Evolutionary conservation across 2,888 invertebrate species (phyloP).

Genomic region (Apantesis nais): DNA sequence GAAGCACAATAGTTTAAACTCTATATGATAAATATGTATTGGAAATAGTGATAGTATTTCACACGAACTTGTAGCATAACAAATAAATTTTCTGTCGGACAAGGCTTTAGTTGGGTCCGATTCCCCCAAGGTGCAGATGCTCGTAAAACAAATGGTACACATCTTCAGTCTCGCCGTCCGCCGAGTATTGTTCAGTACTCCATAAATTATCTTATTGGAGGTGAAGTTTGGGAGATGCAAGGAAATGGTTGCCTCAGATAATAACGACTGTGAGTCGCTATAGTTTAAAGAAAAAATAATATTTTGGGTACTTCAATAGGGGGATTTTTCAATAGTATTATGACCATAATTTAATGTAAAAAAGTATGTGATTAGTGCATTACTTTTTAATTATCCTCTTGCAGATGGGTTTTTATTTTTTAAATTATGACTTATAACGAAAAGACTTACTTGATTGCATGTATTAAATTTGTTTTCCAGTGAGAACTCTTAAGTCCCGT

Average conservation of each 20-base stretch:
- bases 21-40: background rate
- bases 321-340: too few relatives aligned
- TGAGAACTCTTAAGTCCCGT: background rate
- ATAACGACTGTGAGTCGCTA: too few relatives aligned
- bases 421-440: too few relatives aligned
- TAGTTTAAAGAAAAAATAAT: too few relatives aligned
- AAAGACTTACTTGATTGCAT: background rate
- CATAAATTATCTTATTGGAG: conserved; percentile 35
- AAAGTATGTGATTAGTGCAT: too few relatives aligned
- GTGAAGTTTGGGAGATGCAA: conserved; percentile 9
- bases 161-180: conserved; percentile 39
- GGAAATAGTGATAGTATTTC: background rate
- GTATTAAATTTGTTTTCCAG: background rate
- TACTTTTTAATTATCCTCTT: too few relatives aligned
- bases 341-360: too few relatives aligned
- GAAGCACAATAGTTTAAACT: too few relatives aligned
- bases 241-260: conserved; percentile 22
- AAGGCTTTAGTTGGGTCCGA: conserved; percentile 13
- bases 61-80: background rate
- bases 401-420: too few relatives aligned
- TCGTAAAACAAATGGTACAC: conserved; percentile 58
- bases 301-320: too few relatives aligned
- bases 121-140: conserved; percentile 42
- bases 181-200: conserved; percentile 44
- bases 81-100: background rate